Evolutionary conservation across 2,888 invertebrate genomes (phyloP).

Genomic region (Acleris sparsana): DNA sequence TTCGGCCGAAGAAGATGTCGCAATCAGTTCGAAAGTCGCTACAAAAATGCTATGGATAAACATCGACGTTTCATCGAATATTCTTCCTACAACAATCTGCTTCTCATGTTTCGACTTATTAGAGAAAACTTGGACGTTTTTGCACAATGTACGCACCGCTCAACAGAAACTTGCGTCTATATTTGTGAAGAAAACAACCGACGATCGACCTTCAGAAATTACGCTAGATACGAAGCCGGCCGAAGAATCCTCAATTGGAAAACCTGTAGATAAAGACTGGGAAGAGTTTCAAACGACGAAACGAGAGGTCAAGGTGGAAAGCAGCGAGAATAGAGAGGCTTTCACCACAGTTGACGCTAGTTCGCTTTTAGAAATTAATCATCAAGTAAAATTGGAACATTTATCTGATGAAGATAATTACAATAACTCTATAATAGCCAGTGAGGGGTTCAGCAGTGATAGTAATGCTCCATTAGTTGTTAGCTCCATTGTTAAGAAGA

Average conservation of each 20-base stretch:
- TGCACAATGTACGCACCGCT: slow-evolving; percentile 66
- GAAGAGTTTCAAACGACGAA: slow-evolving; percentile 62
- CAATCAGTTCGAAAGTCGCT: slow-evolving; percentile 61
- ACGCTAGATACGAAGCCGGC: slow-evolving; percentile 39
- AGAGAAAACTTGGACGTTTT: slow-evolving; percentile 72
- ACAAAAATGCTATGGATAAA: slow-evolving; percentile 76
- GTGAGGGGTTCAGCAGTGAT: slow-evolving; percentile 58
- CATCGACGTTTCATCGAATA: slow-evolving; percentile 59
- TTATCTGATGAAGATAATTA: slow-evolving; percentile 47
- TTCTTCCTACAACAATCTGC: slow-evolving; percentile 70
- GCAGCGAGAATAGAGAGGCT: slow-evolving; percentile 44
- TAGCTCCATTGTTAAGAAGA: too few species aligned
- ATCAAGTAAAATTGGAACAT: slow-evolving; percentile 56
- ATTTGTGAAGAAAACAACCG: slow-evolving; percentile 45
- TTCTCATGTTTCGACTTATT: slow-evolving; percentile 73
- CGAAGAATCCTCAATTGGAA: slow-evolving; percentile 46
- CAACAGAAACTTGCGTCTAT: slow-evolving; percentile 63
- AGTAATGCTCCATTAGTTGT: slow-evolving; percentile 64
- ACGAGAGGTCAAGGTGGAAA: slow-evolving; percentile 60
- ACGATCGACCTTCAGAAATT: slow-evolving; percentile 35
- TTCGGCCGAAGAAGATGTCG: slow-evolving; percentile 66
- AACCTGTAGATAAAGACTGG: slow-evolving; percentile 68
- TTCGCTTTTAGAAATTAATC: slow-evolving; percentile 46
- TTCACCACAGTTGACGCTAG: slow-evolving; percentile 50
- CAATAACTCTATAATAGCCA: slow-evolving; percentile 38